phyloP scores from a whole-genome alignment of 2,888 invertebrate species.

The Corbicula japonica region DNA sequence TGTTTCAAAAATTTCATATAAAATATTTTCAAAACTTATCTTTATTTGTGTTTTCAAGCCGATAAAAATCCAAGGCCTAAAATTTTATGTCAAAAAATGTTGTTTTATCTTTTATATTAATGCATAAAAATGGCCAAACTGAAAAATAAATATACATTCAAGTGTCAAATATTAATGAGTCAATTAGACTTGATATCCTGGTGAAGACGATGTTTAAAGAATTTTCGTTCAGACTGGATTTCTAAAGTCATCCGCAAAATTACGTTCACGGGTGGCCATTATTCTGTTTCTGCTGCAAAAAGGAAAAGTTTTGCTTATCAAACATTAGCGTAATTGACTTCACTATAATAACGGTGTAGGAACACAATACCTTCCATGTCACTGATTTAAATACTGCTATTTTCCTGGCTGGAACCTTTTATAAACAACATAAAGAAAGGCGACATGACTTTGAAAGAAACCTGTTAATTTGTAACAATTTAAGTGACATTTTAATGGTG shows the following conservation, averaged over 20 bases:
- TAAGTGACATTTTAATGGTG: conserved; percentile 21
- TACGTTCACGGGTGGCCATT: conserved; percentile 16
- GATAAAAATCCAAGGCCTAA: conserved; percentile 7
- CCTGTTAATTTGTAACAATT: conserved; percentile 33
- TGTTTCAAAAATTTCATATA: not conserved
- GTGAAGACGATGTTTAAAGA: conserved; percentile 16
- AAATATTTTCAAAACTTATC: not conserved
- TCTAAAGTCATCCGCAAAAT: not conserved
- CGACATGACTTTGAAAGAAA: conserved; percentile 7
- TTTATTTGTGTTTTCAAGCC: not conserved
- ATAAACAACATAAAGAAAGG: conserved; percentile 1
- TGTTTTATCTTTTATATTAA: conserved; percentile 4
- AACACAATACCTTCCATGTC: conserved; percentile 3
- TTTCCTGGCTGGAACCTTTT: conserved; percentile 27
- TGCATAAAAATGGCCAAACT: conserved; percentile 5
- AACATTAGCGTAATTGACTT: conserved; percentile 6
- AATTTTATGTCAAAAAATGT: conserved; percentile 27
- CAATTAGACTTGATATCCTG: conserved; percentile 35
- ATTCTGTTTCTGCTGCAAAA: not conserved
- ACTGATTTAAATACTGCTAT: conserved; percentile 11
- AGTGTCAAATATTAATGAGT: conserved; percentile 45
- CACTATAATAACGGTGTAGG: not conserved
- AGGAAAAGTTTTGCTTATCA: conserved; percentile 12
- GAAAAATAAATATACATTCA: conserved; percentile 27
- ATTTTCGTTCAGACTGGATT: not conserved